Evolutionary conservation across 1,140 invertebrate species (phyloP), one percentile per base, ranked within the genome.

Genomic region (Drosophila sp.): DNA sequence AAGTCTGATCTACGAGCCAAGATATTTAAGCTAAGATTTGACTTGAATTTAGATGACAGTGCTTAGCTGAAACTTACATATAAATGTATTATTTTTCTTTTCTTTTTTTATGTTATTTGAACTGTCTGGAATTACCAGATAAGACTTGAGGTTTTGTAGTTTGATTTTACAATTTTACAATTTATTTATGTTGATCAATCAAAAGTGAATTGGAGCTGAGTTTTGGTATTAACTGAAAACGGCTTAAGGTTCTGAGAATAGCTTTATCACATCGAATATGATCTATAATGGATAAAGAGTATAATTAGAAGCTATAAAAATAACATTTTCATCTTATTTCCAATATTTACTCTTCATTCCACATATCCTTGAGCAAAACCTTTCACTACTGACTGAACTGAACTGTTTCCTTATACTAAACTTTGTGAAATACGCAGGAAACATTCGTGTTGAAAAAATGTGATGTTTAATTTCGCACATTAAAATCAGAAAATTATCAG

Each of bases 391-490:
- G 13, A 36, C 1, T 48, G 18, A 11, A 11, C 2, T 7, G 25
- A 11, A 9, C 32, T n/a, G 14, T 25, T 34, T 56, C 9, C 38
- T 29, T 36, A 50, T 63, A 46, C 46, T 81, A 69, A 76, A 76
- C 40, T 50, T 50, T 71, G 18, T 83, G 59, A 83, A 67, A 63
- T 77, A 83, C 78, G 72, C 71, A 63, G 50, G 53, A 83, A 87
- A 80, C 78, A 72, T 76, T 82, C 87, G 81, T 90, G 84, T 91
- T 91, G 89, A 91, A 90, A 90, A 91, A 91, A 91, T 91, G 90
- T 91, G 90, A 91, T 91, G 89, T 90, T 90, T 91, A 91, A 90
- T 89, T 91, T 91, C 87, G 86, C 86, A 91, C 86, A 91, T 91
- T 91, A 91, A 91, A 90, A 89, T 90, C 83, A 76, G 72, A 87